Percentiles rank a stretch among this genome's conserved stretches.
Evolutionary conservation across 2,888 invertebrate genomes (phyloP).

Genomic region (Caenorhabditis sinica): DNA sequence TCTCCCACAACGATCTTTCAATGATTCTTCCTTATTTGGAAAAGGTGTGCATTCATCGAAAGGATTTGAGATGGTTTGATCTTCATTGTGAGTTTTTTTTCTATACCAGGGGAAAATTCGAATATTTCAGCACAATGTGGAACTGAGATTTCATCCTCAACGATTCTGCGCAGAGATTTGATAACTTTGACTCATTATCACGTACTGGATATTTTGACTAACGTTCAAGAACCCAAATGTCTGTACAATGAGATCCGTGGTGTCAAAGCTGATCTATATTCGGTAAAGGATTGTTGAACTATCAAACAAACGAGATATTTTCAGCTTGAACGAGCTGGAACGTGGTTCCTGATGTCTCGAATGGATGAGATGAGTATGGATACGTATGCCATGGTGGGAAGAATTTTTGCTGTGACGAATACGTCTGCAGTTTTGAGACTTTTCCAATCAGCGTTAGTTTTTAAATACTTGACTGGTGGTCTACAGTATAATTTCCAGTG

Average conservation of each 20-base stretch:
- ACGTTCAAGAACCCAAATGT: conserved; percentile 77
- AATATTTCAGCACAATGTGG: conserved; percentile 74
- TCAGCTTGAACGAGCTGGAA: conserved; percentile 75
- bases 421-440: conserved; percentile 71
- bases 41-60: conserved; percentile 70
- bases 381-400: conserved; percentile 75
- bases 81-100: conserved; percentile 70
- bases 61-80: conserved; percentile 76
- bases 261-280: conserved; percentile 70
- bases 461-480: neutral
- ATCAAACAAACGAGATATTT: neutral
- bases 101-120: neutral
- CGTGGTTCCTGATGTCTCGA: conserved; percentile 75
- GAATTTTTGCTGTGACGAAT: conserved; percentile 67
- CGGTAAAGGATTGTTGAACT: conserved; percentile 48
- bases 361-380: conserved; percentile 76
- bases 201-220: conserved; percentile 76
- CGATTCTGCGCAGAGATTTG: conserved; percentile 72
- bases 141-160: conserved; percentile 70
- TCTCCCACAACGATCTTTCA: conserved; percentile 73
- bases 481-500: conserved; percentile 52
- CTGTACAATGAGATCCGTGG: conserved; percentile 68
- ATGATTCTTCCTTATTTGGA: conserved; percentile 75
- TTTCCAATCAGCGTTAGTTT: conserved; percentile 74
- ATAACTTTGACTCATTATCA: conserved; percentile 75